These are phyloP conservation scores for Mola mola DNA, from an alignment of 2,113 vertebrate species.

Conservation along the genomic window DNA sequence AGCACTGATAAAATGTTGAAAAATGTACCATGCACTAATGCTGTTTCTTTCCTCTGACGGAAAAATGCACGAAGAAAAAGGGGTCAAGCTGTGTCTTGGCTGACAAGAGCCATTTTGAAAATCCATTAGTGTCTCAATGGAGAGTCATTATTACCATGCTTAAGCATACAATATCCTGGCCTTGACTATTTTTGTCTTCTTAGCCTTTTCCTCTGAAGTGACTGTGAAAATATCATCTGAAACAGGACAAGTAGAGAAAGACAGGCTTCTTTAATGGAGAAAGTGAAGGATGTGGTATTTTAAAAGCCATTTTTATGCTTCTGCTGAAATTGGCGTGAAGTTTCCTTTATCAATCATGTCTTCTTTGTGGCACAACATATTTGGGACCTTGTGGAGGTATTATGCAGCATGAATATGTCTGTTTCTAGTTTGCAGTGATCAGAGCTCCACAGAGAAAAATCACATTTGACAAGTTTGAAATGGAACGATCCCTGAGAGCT, in stretches of 20 bases:
- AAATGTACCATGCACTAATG: conserved; percentile 12
- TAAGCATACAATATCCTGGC: conserved; percentile 55
- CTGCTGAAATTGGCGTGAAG: conserved; percentile 41
- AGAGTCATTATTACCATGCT: conserved; percentile 59
- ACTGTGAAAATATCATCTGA: conserved; percentile 57
- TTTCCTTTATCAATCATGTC: conserved; percentile 55
- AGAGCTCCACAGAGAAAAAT: conserved; percentile 40
- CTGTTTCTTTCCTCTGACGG: conserved; percentile 24
- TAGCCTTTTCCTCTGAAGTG: conserved; percentile 62
- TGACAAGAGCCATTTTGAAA: conserved; percentile 64
- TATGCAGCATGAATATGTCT: conserved; percentile 11
- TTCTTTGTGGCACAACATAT: conserved; percentile 40
- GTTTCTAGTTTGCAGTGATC: conserved; percentile 42
- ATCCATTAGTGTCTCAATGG: conserved; percentile 72
- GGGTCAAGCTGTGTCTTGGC: conserved; percentile 57
- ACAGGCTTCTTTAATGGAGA: conserved; percentile 48
- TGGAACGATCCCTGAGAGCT: too few relatives aligned
- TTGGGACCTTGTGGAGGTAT: conserved; percentile 40
- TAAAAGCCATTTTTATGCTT: conserved; percentile 52
- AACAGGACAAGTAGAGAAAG: conserved; percentile 32
- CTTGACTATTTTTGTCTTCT: conserved; percentile 64
- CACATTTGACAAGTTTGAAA: conserved; percentile 29
- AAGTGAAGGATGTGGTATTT: conserved; percentile 46
- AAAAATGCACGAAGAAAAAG: conserved; percentile 52
- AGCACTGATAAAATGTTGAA: conserved; percentile 34